Percentiles rank a stretch among this genome's conserved stretches.
These are phyloP conservation scores for Mastomys natalensis DNA, from an alignment of 2,113 vertebrate genomes.

Conservation along the genomic window DNA sequence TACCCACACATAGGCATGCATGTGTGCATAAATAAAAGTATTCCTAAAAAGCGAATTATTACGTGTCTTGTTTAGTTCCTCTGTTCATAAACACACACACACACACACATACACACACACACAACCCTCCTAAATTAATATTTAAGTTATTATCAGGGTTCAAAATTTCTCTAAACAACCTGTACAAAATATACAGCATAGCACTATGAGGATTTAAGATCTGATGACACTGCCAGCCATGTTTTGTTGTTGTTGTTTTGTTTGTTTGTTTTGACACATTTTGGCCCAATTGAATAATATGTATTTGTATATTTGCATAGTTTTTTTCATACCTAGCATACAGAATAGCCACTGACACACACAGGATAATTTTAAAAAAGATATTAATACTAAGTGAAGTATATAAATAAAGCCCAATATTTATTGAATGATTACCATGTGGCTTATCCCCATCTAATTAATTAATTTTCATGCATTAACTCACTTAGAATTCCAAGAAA, in stretches of 20 bases:
- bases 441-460: not conserved
- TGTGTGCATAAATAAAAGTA: not conserved
- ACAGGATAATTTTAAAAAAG: not conserved
- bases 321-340: not conserved
- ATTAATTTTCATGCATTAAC: slow-evolving; percentile 8
- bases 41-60: not conserved
- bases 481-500: slow-evolving; percentile 57
- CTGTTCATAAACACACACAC: not conserved
- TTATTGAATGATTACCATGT: slow-evolving; percentile 15
- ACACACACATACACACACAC: not conserved
- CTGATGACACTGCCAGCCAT: not conserved
- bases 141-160: not conserved
- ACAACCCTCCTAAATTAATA: not conserved
- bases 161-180: not conserved
- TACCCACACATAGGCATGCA: not conserved
- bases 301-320: not conserved
- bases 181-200: not conserved
- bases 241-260: too few relatives aligned
- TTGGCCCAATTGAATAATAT: not conserved
- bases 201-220: not conserved
- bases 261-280: not conserved
- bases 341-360: not conserved
- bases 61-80: not conserved
- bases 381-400: not conserved
- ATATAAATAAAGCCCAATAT: slow-evolving; percentile 27